A percentile compares a stretch with the other conserved stretches of the same genome.
phyloP scores from a whole-genome alignment of 53 echinoderm and acorn worm genomes.

The Zoroaster sp. region DNA sequence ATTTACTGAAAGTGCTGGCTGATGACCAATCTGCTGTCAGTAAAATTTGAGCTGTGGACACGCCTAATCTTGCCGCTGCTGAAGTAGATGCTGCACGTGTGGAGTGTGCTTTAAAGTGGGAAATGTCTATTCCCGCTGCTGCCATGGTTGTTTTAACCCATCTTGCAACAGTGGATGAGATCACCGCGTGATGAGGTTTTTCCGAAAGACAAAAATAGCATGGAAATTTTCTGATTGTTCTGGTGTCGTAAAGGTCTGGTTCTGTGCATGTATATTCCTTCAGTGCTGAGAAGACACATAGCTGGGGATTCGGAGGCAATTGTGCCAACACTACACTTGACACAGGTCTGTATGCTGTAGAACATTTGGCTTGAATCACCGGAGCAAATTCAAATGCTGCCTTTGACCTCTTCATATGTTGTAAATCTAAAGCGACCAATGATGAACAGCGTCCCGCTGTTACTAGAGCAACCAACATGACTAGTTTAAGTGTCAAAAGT shows the following conservation, averaged over 20 bases:
- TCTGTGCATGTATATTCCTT: background rate
- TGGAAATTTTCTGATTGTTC: background rate
- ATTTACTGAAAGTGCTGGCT: conserved; percentile 2
- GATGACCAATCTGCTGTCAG: conserved; percentile 17
- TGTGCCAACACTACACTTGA: background rate
- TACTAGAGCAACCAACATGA: conserved; percentile 9
- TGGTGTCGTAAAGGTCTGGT: background rate
- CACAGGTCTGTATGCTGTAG: background rate
- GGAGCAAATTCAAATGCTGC: conserved; percentile 15
- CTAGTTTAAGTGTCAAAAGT: conserved; percentile 27
- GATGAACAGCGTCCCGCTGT: conserved; percentile 1
- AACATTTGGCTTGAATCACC: background rate
- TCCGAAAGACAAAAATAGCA: conserved; percentile 15
- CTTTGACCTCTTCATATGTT: background rate
- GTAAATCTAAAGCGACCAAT: background rate
- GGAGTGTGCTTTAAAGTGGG: conserved; percentile 20
- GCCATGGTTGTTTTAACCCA: conserved; percentile 13
- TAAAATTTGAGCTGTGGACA: conserved; percentile 27
- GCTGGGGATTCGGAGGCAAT: background rate
- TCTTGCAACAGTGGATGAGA: background rate
- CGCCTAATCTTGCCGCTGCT: background rate
- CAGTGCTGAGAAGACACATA: background rate
- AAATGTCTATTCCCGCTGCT: conserved; percentile 25
- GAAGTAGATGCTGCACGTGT: conserved; percentile 14
- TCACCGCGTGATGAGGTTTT: conserved; percentile 21